A percentile compares a stretch with the other conserved stretches of the same genome.
Conservation (phyloP, 2,113 vertebrate species). For the Limanda limanda region DNA sequence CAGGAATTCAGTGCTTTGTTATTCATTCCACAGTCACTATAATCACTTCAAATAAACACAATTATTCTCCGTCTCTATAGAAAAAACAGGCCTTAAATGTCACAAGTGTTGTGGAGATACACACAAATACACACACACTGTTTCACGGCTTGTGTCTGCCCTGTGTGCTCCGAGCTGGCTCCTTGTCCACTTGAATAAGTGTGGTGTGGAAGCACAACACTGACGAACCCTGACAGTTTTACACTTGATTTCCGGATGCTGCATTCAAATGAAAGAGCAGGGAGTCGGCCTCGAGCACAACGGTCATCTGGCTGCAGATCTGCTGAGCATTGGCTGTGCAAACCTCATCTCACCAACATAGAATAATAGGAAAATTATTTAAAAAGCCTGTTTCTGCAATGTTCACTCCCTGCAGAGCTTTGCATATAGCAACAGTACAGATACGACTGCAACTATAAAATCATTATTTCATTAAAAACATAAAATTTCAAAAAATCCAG, state of each 20-base stretch:
- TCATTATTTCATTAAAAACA: neutral
- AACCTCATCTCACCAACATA: too few relatives aligned
- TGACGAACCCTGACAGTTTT: slow-evolving; percentile 75
- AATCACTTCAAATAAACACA: slow-evolving; percentile 68
- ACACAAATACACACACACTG: slow-evolving; percentile 19
- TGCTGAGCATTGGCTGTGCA: slow-evolving; percentile 1
- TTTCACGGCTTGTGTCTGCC: slow-evolving; percentile 36
- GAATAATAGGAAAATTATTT: too few relatives aligned
- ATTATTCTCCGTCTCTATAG: slow-evolving; percentile 54
- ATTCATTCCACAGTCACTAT: slow-evolving; percentile 53
- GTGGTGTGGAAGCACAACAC: slow-evolving; percentile 51
- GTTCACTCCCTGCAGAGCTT: too few relatives aligned
- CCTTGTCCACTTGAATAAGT: slow-evolving; percentile 70
- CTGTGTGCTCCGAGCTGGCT: slow-evolving; percentile 57
- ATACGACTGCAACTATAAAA: slow-evolving; percentile 4
- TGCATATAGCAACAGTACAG: too few relatives aligned
- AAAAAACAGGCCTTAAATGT: slow-evolving; percentile 54
- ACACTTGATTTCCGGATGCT: slow-evolving; percentile 73
- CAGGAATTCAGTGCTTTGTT: slow-evolving; percentile 44
- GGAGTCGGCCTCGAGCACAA: slow-evolving; percentile 53
- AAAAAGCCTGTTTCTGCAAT: too few relatives aligned
- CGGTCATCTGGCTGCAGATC: slow-evolving; percentile 27
- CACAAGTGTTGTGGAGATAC: slow-evolving; percentile 24
- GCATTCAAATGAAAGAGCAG: slow-evolving; percentile 62
- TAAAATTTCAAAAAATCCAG: too few relatives aligned